Base-by-base conservation (phyloP, 2,797 vertebrate species). In the Cossypha caffra region DNA sequence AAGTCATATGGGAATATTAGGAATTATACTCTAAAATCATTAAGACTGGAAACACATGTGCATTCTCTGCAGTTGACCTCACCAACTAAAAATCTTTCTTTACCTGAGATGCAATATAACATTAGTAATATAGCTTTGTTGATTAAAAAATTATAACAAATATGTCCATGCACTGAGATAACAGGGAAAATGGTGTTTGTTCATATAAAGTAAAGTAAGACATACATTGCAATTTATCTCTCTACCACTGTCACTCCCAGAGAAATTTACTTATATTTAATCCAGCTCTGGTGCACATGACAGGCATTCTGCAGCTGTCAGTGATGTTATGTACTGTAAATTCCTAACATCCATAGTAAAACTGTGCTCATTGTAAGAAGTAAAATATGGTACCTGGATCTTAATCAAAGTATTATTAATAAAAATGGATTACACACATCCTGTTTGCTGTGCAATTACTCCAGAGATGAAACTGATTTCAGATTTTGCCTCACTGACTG, bases 371-470 rank as follows among this genome's bases (percentile, higher is more conserved):
- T 98, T 96, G 97, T 71, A 90, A 93, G 90, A 94, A 93, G 50
- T 63, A 82, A 97, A 97, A 95, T 86, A 90, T 15, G 33, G 87
- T 90, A 94, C 90, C 93, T 86, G 79, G 95, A 89, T 94, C 83
- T 95, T 96, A 95, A 96, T 86, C 79, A 82, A 88, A 96, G 68
- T 93, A 97, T 97, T 97, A 97, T 95, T 96, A 97, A 97, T 93
- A 96, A 97, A 97, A 97, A 96, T 88, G n/a, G 94, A 94, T 96
- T 97, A 95, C 67, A 75, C 16, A n/a, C 81, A 91, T 95, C 68
- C 77, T 97, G 77, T 95, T 98, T 98, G 90, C 79, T 96, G 88
- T 95, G 90, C 69, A 96, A 78, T 96, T 97, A 96, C 96, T 95
- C 64, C 68, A 96, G 92, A 45, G 51, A 91, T 90, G 45, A 71